These are phyloP conservation scores for Pollenia amentaria DNA, from an alignment of 2,888 invertebrate species.

Conservation along the genomic window DNA sequence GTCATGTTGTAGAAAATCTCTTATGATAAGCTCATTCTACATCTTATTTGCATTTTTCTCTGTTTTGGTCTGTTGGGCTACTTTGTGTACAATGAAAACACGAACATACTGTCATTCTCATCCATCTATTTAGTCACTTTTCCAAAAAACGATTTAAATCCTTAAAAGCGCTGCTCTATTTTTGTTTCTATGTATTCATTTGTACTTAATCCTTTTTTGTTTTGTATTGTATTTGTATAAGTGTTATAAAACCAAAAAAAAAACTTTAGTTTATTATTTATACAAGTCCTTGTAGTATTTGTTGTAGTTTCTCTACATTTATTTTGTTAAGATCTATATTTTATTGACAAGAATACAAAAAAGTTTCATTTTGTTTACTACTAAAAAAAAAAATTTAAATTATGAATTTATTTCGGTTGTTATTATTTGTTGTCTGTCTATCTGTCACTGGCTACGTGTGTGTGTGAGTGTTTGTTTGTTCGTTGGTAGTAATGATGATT, in stretches of 20 bases:
- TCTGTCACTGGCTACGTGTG: neutral
- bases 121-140: neutral
- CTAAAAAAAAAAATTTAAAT: constrained; percentile 74
- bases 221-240: constrained; percentile 2
- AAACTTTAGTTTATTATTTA: constrained; percentile 51
- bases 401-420: constrained; percentile 73
- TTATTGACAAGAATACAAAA: constrained; percentile 52
- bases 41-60: too few relatives aligned
- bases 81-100: too few relatives aligned
- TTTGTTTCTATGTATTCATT: constrained; percentile 1
- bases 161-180: constrained; percentile 25
- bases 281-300: constrained; percentile 10
- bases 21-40: too few relatives aligned
- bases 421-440: neutral
- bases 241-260: constrained; percentile 15
- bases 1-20: too few relatives aligned
- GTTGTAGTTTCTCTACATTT: constrained; percentile 12
- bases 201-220: constrained; percentile 6
- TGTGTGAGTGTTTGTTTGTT: constrained; percentile 9
- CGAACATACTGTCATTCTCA: too few relatives aligned
- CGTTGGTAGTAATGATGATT: constrained; percentile 66
- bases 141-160: neutral
- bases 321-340: constrained; percentile 61
- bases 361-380: constrained; percentile 20
- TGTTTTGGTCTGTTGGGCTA: too few relatives aligned